A percentile compares a stretch with the other conserved stretches of the same genome.
Conservation (phyloP, 2,888 invertebrate genomes). For the Isotomurus palustris region DNA sequence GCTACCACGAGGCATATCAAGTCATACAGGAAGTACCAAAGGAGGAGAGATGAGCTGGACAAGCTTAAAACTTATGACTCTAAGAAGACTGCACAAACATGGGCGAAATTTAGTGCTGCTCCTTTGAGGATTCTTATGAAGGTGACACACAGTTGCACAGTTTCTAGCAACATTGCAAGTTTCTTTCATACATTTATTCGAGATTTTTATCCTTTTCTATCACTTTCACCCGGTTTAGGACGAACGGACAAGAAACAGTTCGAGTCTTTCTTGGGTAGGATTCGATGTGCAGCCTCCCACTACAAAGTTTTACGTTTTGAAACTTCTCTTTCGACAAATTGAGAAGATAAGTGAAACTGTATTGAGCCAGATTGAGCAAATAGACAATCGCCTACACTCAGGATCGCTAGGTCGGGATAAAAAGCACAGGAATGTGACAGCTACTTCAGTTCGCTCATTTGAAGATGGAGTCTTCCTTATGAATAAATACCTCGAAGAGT, state of each 20-base stretch:
- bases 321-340: neutral
- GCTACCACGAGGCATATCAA: neutral
- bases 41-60: slow-evolving; percentile 1
- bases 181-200: too few relatives aligned
- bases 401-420: neutral
- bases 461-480: slow-evolving; percentile 2
- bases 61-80: slow-evolving; percentile 3
- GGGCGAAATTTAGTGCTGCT: neutral
- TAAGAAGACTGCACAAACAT: neutral
- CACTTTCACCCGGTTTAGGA: too few relatives aligned
- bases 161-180: too few relatives aligned
- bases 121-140: slow-evolving; percentile 2
- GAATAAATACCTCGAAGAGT: neutral
- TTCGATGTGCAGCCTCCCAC: neutral
- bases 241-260: too few relatives aligned
- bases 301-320: neutral
- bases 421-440: neutral
- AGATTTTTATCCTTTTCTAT: too few relatives aligned
- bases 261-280: too few relatives aligned
- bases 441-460: neutral
- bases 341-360: neutral
- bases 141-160: too few relatives aligned
- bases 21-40: neutral
- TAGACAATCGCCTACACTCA: neutral
- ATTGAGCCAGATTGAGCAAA: neutral